Conservation (phyloP, 2,797 vertebrate species). For the Lagocephalus sceleratus region DNA sequence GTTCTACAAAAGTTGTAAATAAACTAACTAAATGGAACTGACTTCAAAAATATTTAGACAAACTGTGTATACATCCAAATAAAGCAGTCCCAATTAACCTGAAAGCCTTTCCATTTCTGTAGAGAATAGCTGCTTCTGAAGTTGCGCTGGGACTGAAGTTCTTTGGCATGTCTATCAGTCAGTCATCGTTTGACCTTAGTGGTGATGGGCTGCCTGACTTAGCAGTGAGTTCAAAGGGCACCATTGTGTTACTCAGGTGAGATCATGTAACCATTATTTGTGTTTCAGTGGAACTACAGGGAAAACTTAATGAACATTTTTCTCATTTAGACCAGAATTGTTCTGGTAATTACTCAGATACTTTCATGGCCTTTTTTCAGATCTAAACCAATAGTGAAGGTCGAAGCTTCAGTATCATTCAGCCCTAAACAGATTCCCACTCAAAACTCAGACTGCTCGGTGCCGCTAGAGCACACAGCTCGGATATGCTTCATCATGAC, state of each 20-base stretch:
- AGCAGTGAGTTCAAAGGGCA: conserved; percentile 76
- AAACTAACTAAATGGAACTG: not conserved
- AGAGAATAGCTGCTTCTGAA: conserved; percentile 71
- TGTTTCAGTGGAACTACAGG: too few species aligned
- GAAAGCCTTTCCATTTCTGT: not conserved
- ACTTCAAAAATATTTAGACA: too few species aligned
- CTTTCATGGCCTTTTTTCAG: conserved; percentile 49
- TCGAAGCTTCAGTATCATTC: conserved; percentile 52
- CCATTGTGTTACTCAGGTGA: conserved; percentile 79
- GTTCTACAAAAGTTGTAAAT: too few species aligned
- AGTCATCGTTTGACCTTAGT: conserved; percentile 73
- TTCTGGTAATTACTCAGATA: not conserved
- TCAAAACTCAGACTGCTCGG: conserved; percentile 54
- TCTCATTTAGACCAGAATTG: not conserved
- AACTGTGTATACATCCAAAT: not conserved
- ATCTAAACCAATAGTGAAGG: conserved; percentile 76
- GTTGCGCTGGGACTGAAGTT: conserved; percentile 59
- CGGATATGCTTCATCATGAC: conserved; percentile 69
- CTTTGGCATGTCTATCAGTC: conserved; percentile 80
- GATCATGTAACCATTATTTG: too few species aligned
- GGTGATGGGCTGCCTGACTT: conserved; percentile 75
- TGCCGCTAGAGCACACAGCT: conserved; percentile 7
- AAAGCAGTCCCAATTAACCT: not conserved
- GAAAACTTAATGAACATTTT: too few species aligned
- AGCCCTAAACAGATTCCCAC: conserved; percentile 59